These are phyloP conservation scores for Tipula unca DNA, from an alignment of 2,888 invertebrate species.

Conservation along the genomic window DNA sequence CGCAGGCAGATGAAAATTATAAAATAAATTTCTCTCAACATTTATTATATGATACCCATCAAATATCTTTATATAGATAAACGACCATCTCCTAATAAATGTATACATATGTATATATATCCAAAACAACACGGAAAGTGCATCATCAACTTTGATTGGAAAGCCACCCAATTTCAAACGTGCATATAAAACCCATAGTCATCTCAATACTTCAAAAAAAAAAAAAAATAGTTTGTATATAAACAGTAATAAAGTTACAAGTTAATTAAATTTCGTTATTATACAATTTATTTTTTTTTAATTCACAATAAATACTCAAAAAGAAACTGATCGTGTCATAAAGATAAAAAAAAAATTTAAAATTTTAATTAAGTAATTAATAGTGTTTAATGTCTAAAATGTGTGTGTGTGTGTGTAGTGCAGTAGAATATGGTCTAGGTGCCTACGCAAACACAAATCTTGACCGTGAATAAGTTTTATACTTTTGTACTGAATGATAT, in stretches of 20 bases:
- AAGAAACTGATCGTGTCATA: not conserved
- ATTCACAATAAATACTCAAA: not conserved
- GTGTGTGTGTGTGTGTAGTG: not conserved
- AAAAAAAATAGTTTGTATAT: not conserved
- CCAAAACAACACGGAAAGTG: not conserved
- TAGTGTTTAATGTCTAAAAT: not conserved
- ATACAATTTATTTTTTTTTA: not conserved
- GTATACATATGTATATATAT: too few species aligned
- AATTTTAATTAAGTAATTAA: constrained; percentile 1
- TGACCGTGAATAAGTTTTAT: not conserved
- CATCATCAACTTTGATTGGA: not conserved
- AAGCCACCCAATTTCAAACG: not conserved
- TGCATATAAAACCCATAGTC: not conserved
- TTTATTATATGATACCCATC: not conserved
- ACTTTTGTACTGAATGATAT: not conserved
- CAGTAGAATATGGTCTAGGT: not conserved
- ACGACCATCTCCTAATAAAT: not conserved
- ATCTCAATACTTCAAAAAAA: not conserved
- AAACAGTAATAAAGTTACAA: not conserved
- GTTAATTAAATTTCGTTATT: not conserved
- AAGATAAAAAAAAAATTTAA: not conserved
- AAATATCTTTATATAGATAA: not conserved
- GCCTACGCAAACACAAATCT: not conserved
- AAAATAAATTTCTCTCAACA: not conserved
- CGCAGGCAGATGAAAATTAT: not conserved